phyloP scores from a whole-genome alignment of 2,888 invertebrate genomes.

The Lithophane leautieri region DNA sequence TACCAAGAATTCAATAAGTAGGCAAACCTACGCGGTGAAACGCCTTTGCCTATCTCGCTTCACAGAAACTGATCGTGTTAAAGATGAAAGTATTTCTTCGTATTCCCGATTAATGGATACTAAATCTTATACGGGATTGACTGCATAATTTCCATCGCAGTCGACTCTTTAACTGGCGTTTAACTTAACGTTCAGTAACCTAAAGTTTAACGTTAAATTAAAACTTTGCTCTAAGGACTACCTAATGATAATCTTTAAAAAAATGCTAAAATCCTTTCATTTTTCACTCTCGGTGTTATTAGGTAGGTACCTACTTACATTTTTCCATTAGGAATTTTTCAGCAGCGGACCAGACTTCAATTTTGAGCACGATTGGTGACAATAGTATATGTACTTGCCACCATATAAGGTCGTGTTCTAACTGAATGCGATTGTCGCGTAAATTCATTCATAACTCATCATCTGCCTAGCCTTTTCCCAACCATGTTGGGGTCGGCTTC shows the following conservation, averaged over 20 bases:
- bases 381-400: background rate
- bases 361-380: background rate
- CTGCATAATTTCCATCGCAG: slow-evolving; percentile 36
- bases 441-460: no score
- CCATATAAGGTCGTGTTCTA: background rate
- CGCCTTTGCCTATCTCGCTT: slow-evolving; percentile 28
- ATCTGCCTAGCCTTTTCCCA: no score
- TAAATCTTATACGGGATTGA: slow-evolving; percentile 54
- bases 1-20: slow-evolving; percentile 11
- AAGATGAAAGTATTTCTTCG: slow-evolving; percentile 53
- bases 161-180: slow-evolving; percentile 10
- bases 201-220: background rate
- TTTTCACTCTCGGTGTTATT: background rate
- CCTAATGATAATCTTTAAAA: background rate
- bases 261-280: background rate
- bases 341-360: background rate
- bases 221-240: background rate
- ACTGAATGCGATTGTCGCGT: background rate
- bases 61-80: slow-evolving; percentile 47
- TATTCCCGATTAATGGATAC: slow-evolving; percentile 57
- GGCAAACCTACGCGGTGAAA: slow-evolving; percentile 20
- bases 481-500: no score
- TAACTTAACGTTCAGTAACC: slow-evolving; percentile 6
- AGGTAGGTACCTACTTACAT: background rate
- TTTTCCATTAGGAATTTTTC: background rate